Base-by-base conservation (phyloP, 1,140 invertebrate species). In the Drosophila tropicalis region DNA sequence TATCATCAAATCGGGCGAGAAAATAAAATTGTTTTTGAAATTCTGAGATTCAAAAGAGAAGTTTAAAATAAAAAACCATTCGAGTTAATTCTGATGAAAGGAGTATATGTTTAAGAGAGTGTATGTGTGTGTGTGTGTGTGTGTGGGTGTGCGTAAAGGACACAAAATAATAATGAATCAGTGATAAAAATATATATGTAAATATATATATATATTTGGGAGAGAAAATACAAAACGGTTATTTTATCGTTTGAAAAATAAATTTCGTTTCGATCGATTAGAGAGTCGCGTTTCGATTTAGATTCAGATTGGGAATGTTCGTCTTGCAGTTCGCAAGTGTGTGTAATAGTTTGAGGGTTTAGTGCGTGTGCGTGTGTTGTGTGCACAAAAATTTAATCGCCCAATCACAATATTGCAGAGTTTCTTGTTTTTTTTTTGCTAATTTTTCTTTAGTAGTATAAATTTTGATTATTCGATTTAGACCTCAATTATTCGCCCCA, bases 321-420 rank as follows among this genome's bases (percentile, higher is more conserved):
- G 25, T 69, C 12, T 57, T 12, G 17, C 5, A 22, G 68, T 65
- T 72, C n/a, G 36, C 34, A 36, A 29, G 29, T 29, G 29, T 29
- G 29, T 29, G 29, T 29, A 29, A 29, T 29, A 29, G 29, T 29
- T 29, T 5, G 29, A 5, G 29, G 34, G 7, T 51, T 54, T 36
- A 58, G 56, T 47, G 61, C 62, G 34, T 66, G n/a, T 60, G 10
- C 65, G 25, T 66, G 19, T 58, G 15, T 64, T 6, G 17, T 39
- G 55, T 65, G 39, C 55, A 83, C 67, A 89, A 58, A 58, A 58
- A 80, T 80, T 74, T 62, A 89, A 77, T 89, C 76, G 79, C 79
- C 83, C 76, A 87, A 89, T 87, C 83, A 83, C 83, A 51, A 89
- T 86, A 80, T 77, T 80, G 84, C 76, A 89, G 68, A 72, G 72